Base-by-base conservation (phyloP, 64 coral and sea anemone species). In the Montipora capricornis region DNA sequence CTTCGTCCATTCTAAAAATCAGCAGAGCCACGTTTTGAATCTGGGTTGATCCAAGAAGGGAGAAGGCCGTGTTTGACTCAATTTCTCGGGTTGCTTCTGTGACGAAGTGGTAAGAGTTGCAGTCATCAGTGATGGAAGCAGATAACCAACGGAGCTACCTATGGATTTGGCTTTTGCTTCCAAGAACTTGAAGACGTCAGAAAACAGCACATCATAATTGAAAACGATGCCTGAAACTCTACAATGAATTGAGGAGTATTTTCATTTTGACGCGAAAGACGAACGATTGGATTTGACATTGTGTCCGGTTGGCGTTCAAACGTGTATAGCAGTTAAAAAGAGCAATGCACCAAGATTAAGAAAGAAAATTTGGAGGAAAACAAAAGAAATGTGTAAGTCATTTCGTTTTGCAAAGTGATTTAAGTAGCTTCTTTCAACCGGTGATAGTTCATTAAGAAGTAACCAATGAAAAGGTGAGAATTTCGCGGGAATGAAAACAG, bases 1-100 rank as follows among this genome's bases (percentile, higher is more conserved):
- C 82, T 67, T 75, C 80, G 82, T 93, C 82, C 82, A 93, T 79
- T 55, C 82, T 77, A 68, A 68, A 52, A 75, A 91, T 68, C n/a
- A 83, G 5, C 9, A 67, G 80, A 4, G 90, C 75, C 12, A 75
- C 83, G 68, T 93, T 87, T 80, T 87, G 75, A 15, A 88, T 88
- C 13, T 93, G 82, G 13, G 89, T 91, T 15, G 79, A 64, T 17
- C 90, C 90, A 51, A 76, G 80, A 19, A 92, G 51, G 20, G 77
- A 66, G 50, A 87, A 87, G 55, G 55, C 52, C 0, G 74, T 87
- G 19, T 93, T 87, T 29, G 82, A 37, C 3, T 37, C 37, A 37
- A 37, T 37, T 37, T 37, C 37, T 37, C 37, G 2, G 37, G 37
- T 37, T 37, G 37, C 37, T 37, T 37, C 37, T 37, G 37, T 37